These are phyloP conservation scores for Chlamydotis undulata DNA, from an alignment of 2,113 vertebrate genomes.

Conservation along the genomic window DNA sequence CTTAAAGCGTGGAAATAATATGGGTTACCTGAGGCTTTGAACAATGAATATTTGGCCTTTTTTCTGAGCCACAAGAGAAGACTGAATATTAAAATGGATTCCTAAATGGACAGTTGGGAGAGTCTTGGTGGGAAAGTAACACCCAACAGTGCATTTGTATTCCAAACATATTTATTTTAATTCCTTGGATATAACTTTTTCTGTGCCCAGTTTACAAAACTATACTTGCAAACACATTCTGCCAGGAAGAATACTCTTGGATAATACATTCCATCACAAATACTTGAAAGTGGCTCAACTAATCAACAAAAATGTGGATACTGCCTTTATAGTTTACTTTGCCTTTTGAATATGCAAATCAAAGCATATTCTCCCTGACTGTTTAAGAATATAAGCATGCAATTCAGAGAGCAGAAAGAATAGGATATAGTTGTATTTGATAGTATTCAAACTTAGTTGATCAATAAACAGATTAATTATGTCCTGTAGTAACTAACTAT, in stretches of 20 bases:
- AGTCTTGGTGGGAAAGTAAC: neutral
- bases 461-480: neutral
- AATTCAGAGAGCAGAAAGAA: neutral
- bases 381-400: neutral
- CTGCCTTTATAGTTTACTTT: neutral
- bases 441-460: neutral
- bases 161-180: neutral
- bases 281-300: neutral
- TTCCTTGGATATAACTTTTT: neutral
- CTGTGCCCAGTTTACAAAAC: neutral
- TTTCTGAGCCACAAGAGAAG: neutral
- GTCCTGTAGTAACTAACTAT: neutral
- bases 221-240: neutral
- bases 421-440: neutral
- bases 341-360: neutral
- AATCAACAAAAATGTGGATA: neutral
- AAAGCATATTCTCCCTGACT: neutral
- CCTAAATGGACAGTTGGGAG: neutral
- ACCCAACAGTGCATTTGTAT: neutral
- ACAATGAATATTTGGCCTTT: neutral
- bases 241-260: neutral
- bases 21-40: neutral
- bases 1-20: neutral
- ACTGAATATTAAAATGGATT: conserved; percentile 2
- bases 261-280: neutral